These are phyloP conservation scores for Aquatica leii DNA, from an alignment of 2,888 invertebrate genomes.

Conservation along the genomic window DNA sequence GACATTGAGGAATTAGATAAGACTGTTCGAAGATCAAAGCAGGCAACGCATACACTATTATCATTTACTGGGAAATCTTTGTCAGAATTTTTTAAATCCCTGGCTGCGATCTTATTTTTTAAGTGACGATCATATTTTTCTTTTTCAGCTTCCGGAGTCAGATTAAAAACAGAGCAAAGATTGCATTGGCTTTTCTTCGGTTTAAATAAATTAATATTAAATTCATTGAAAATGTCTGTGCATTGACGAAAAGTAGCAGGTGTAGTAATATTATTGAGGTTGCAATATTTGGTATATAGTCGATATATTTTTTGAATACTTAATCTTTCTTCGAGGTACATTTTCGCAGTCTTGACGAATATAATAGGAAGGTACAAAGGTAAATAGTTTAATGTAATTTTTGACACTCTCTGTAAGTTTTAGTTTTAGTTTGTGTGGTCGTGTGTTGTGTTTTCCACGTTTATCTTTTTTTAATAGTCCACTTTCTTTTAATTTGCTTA, in stretches of 20 bases:
- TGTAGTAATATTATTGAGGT: too few relatives aligned
- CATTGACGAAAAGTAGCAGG: not conserved
- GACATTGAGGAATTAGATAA: not conserved
- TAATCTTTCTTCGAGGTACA: too few relatives aligned
- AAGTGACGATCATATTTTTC: too few relatives aligned
- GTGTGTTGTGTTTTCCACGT: not conserved
- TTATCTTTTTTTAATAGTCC: not conserved
- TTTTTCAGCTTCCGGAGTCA: too few relatives aligned
- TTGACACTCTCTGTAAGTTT: too few relatives aligned
- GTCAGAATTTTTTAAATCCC: too few relatives aligned
- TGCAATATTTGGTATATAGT: too few relatives aligned
- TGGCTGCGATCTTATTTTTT: too few relatives aligned
- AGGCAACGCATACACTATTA: not conserved
- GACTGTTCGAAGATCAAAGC: not conserved
- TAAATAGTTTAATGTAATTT: too few relatives aligned
- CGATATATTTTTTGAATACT: too few relatives aligned
- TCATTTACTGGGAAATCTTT: not conserved
- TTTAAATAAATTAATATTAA: not conserved
- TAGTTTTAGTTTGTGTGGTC: not conserved
- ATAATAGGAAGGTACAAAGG: too few relatives aligned
- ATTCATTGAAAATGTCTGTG: not conserved
- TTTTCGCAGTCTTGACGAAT: too few relatives aligned
- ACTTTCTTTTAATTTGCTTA: not conserved
- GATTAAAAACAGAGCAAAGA: not conserved
- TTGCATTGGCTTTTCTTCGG: not conserved